Evolutionary conservation across 2,113 vertebrate genomes (phyloP).

Genomic region (Clarias gariepinus): DNA sequence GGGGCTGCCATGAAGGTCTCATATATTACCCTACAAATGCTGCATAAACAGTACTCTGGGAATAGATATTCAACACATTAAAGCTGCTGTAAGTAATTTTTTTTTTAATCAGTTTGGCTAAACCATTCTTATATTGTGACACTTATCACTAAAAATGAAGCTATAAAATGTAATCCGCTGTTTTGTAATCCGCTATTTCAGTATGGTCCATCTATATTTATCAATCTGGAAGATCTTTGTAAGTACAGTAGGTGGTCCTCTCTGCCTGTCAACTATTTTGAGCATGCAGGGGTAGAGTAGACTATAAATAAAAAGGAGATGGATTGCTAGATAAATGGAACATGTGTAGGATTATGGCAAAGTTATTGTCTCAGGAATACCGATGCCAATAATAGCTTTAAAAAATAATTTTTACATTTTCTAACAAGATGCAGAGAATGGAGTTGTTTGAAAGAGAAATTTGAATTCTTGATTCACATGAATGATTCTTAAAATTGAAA

Average conservation of each 20-base stretch:
- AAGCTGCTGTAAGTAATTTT: slow-evolving; percentile 10
- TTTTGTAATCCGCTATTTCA: background rate
- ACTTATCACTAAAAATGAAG: background rate
- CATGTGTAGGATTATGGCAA: background rate
- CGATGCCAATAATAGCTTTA: background rate
- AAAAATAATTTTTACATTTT: background rate
- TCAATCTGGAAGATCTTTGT: background rate
- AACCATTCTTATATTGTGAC: background rate
- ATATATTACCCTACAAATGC: slow-evolving; percentile 69
- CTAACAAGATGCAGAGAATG: background rate
- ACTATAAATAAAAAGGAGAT: background rate
- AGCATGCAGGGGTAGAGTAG: background rate
- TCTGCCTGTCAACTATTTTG: background rate
- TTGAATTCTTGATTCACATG: too few species aligned
- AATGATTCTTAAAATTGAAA: background rate
- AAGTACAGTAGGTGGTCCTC: background rate
- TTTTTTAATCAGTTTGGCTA: background rate
- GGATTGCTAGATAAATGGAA: background rate
- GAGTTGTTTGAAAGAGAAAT: background rate
- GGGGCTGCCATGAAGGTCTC: slow-evolving; percentile 59
- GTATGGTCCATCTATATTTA: background rate
- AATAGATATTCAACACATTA: slow-evolving; percentile 36
- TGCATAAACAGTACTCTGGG: slow-evolving; percentile 42
- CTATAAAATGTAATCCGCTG: background rate
- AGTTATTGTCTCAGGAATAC: background rate